Conservation (phyloP, 2,888 invertebrate genomes). For the Himalopsyche japonica region DNA sequence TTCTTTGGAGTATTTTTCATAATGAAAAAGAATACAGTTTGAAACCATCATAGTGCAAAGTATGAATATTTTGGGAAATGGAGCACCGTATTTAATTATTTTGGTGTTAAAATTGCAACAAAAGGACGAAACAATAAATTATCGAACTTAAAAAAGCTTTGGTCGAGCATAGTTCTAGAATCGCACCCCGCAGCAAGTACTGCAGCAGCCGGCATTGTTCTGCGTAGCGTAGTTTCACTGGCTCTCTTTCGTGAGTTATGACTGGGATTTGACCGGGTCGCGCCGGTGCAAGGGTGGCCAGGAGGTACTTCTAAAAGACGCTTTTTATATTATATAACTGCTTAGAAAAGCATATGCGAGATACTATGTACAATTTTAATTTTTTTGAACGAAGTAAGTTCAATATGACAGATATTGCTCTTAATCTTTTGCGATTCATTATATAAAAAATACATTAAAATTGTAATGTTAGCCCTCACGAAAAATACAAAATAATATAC, state of each 20-base stretch:
- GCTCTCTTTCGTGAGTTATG: constrained; percentile 18
- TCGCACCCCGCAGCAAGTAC: background rate
- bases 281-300: constrained; percentile 23
- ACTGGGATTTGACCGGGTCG: constrained; percentile 19
- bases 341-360: background rate
- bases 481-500: too few species aligned
- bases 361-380: too few species aligned
- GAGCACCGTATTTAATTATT: background rate
- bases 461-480: too few species aligned
- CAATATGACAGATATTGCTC: too few species aligned
- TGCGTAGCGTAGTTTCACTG: background rate
- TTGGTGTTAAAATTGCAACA: background rate
- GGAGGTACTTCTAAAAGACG: background rate
- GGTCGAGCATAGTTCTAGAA: background rate
- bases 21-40: too few species aligned
- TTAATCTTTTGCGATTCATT: too few species aligned
- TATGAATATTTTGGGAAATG: too few species aligned
- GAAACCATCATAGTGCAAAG: too few species aligned
- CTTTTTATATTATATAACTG: background rate
- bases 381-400: too few species aligned
- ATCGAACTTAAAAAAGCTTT: background rate
- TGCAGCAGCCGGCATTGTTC: background rate
- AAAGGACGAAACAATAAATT: background rate
- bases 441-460: too few species aligned
- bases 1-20: too few species aligned